phyloP scores from a whole-genome alignment of 2,797 vertebrate species.

The Rachycentron canadum region DNA sequence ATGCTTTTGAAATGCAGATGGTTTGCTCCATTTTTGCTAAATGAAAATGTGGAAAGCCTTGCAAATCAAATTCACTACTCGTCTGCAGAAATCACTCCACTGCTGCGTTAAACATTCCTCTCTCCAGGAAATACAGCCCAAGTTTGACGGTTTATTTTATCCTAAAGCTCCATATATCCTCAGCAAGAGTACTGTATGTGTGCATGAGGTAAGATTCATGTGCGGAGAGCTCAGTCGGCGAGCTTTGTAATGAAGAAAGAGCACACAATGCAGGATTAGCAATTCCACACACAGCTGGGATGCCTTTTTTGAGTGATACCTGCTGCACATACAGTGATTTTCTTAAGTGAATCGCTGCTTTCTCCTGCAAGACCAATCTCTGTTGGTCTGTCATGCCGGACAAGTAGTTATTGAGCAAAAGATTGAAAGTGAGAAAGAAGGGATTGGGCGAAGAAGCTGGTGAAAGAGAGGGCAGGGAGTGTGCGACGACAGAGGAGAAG shows the following conservation, averaged over 20 bases:
- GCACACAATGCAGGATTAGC: slow-evolving; percentile 55
- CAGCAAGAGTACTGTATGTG: slow-evolving; percentile 14
- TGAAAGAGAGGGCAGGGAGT: slow-evolving; percentile 11
- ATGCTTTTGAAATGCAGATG: slow-evolving; percentile 67
- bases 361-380: slow-evolving; percentile 65
- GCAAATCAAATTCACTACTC: slow-evolving; percentile 63
- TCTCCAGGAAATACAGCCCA: slow-evolving; percentile 40
- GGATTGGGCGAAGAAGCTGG: slow-evolving; percentile 36
- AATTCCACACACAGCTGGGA: slow-evolving; percentile 61
- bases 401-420: slow-evolving; percentile 71
- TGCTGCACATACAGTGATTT: slow-evolving; percentile 64
- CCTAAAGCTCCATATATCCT: slow-evolving; percentile 5
- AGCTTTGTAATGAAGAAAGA: slow-evolving; percentile 52
- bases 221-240: slow-evolving; percentile 15
- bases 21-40: slow-evolving; percentile 49
- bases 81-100: slow-evolving; percentile 40
- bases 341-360: slow-evolving; percentile 62
- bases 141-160: slow-evolving; percentile 44
- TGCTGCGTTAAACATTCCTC: slow-evolving; percentile 16
- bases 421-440: slow-evolving; percentile 69
- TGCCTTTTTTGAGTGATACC: slow-evolving; percentile 54
- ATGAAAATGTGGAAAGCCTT: slow-evolving; percentile 65
- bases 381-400: slow-evolving; percentile 62
- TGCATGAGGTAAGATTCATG: slow-evolving; percentile 10
- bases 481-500: slow-evolving; percentile 8